Percentiles rank a stretch among this genome's conserved stretches.
Conservation (phyloP, 2,113 vertebrate genomes). For the Trogon surrucura region DNA sequence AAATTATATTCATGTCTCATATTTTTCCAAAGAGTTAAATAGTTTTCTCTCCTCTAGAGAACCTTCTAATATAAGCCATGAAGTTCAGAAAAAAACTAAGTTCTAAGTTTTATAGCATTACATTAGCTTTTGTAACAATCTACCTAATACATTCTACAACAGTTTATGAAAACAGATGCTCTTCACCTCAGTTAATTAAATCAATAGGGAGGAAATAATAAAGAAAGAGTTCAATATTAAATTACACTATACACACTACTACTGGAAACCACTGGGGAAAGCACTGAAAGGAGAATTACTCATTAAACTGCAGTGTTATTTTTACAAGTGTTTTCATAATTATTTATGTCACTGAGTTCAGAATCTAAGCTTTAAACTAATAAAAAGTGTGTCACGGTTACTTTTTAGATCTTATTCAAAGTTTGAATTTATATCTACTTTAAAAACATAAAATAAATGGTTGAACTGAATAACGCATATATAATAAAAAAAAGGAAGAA, state of each 20-base stretch:
- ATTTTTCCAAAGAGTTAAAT: background rate
- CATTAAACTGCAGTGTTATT: background rate
- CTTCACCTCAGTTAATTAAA: background rate
- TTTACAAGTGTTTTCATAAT: background rate
- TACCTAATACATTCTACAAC: background rate
- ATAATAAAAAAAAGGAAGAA: background rate
- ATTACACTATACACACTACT: background rate
- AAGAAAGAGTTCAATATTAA: background rate
- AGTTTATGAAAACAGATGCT: background rate
- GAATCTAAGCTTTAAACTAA: background rate
- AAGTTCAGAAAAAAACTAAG: background rate
- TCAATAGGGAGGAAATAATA: background rate
- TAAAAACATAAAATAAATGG: background rate
- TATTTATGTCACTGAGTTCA: background rate
- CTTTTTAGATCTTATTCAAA: background rate
- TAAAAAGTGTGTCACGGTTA: background rate
- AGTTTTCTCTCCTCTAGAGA: background rate
- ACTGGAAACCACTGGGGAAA: background rate
- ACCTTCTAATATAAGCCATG: background rate
- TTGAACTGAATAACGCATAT: background rate
- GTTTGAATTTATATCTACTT: background rate
- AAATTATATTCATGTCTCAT: background rate
- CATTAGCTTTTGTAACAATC: background rate
- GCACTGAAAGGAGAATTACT: background rate
- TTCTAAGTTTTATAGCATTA: background rate